Percentiles rank a stretch among this genome's conserved stretches.
These are phyloP conservation scores for Benitochromis conjunctus DNA, from an alignment of 2,113 vertebrate genomes.

Conservation along the genomic window DNA sequence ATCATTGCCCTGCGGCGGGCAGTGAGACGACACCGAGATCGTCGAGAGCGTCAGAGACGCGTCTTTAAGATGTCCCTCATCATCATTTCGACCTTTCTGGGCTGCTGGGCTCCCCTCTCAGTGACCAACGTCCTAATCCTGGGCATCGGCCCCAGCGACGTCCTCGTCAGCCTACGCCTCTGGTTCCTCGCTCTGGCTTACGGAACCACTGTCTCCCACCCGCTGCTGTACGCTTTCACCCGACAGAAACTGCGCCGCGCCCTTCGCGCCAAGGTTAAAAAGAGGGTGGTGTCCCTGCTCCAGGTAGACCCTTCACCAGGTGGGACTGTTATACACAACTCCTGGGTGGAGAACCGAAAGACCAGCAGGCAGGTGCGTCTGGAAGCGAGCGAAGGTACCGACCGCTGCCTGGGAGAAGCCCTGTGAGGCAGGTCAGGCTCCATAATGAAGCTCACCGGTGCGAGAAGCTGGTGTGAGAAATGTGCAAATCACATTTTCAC, in stretches of 20 bases:
- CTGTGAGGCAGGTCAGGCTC: slow-evolving; percentile 49
- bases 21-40: slow-evolving; percentile 72
- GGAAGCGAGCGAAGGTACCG: slow-evolving; percentile 71
- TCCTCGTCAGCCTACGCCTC: slow-evolving; percentile 72
- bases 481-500: slow-evolving; percentile 30
- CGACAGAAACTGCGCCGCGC: slow-evolving; percentile 77
- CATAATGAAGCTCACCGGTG: slow-evolving; percentile 18
- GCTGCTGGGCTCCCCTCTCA: slow-evolving; percentile 76
- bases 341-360: slow-evolving; percentile 72
- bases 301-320: slow-evolving; percentile 74
- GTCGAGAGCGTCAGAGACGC: slow-evolving; percentile 72
- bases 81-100: slow-evolving; percentile 76
- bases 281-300: slow-evolving; percentile 75
- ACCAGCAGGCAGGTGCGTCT: slow-evolving; percentile 61
- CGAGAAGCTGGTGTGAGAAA: background rate
- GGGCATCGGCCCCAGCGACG: slow-evolving; percentile 71
- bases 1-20: slow-evolving; percentile 78
- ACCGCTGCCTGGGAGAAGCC: slow-evolving; percentile 75
- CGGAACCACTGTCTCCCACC: slow-evolving; percentile 76
- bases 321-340: slow-evolving; percentile 72
- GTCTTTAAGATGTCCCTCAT: slow-evolving; percentile 78
- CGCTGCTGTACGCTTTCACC: slow-evolving; percentile 77
- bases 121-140: slow-evolving; percentile 78
- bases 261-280: slow-evolving; percentile 74
- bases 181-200: slow-evolving; percentile 79